Evolutionary conservation across 2,888 invertebrate genomes (phyloP).

Genomic region (Heliconius cydno): DNA sequence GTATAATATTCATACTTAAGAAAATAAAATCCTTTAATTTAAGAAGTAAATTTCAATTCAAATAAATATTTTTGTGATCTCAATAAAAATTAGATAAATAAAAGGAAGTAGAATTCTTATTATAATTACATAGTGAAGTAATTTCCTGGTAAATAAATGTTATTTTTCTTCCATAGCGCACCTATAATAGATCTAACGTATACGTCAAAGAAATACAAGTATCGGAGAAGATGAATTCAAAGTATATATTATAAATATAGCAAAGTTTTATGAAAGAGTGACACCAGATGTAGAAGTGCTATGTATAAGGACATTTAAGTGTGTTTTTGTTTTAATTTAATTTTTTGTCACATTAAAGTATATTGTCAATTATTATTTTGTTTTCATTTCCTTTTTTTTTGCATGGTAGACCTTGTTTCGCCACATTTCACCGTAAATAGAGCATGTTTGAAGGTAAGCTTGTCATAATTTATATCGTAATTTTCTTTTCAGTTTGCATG

Average conservation of each 20-base stretch:
- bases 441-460: conserved; percentile 49
- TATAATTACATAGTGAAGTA: conserved; percentile 2
- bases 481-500: conserved; percentile 27
- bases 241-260: conserved; percentile 47
- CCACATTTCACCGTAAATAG: conserved; percentile 26
- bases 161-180: conserved; percentile 77
- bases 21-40: not conserved
- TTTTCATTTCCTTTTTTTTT: conserved; percentile 68
- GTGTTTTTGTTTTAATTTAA: conserved; percentile 67
- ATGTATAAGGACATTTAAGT: conserved; percentile 62
- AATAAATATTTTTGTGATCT: conserved; percentile 21
- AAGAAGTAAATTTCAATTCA: not conserved
- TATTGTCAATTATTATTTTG: conserved; percentile 70
- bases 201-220: conserved; percentile 77
- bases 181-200: conserved; percentile 76
- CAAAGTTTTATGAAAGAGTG: conserved; percentile 50
- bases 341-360: conserved; percentile 75
- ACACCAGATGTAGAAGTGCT: conserved; percentile 68
- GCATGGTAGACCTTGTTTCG: conserved; percentile 68
- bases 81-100: conserved; percentile 10
- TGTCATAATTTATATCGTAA: conserved; percentile 28
- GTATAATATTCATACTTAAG: conserved; percentile 9
- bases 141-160: conserved; percentile 20
- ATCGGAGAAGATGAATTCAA: conserved; percentile 70
- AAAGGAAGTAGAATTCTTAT: not conserved